phyloP scores from a whole-genome alignment of 2,113 vertebrate species.

The Petaurus breviceps region DNA sequence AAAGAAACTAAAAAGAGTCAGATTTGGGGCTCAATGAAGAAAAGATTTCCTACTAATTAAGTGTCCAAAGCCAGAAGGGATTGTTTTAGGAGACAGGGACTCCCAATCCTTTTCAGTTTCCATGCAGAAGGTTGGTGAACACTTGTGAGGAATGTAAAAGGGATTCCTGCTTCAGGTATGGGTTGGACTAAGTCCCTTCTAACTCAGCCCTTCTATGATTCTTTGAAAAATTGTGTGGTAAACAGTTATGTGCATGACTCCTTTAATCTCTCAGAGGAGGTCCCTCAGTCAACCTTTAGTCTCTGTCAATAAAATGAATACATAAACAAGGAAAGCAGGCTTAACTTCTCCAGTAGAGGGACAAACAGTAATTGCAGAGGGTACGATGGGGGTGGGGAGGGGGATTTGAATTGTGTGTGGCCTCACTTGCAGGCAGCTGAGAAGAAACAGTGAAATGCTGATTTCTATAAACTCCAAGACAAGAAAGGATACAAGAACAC shows the following conservation, averaged over 20 bases:
- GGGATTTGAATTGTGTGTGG: background rate
- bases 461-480: background rate
- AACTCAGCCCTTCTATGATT: background rate
- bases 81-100: background rate
- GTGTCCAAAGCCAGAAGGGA: background rate
- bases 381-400: fast-evolving
- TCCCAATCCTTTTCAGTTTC: background rate
- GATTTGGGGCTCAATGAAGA: no score
- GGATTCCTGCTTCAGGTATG: background rate
- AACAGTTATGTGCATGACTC: background rate
- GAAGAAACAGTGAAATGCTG: background rate
- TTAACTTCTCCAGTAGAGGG: background rate
- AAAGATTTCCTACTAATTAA: no score
- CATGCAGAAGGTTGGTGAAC: background rate
- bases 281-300: background rate
- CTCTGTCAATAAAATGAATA: background rate
- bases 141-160: background rate
- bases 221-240: background rate
- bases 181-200: background rate
- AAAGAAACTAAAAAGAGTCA: no score
- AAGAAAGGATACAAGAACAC: background rate
- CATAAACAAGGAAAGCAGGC: background rate
- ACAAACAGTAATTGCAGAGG: background rate
- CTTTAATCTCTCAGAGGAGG: background rate
- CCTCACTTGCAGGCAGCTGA: background rate